Percentiles rank a stretch among this genome's conserved stretches.
Evolutionary conservation across 1,140 invertebrate genomes (phyloP).

Genomic region (Anagrus nilaparvatae): DNA sequence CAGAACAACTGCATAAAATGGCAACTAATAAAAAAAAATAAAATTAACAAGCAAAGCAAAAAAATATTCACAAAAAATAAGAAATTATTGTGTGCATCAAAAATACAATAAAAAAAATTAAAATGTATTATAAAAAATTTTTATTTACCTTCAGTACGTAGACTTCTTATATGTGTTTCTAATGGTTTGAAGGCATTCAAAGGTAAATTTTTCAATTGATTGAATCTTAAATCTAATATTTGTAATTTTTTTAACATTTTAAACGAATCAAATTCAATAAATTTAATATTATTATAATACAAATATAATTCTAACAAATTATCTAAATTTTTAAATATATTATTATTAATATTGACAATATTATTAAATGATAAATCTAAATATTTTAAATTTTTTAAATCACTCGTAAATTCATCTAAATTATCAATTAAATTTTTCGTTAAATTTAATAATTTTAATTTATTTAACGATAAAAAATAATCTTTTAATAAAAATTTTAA

Average conservation of each 20-base stretch:
- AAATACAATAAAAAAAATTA: constrained; percentile 1
- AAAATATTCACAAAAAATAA: too few relatives aligned
- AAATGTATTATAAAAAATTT: not conserved
- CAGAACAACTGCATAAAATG: too few relatives aligned
- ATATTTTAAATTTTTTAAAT: constrained; percentile 64
- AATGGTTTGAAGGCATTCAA: constrained; percentile 62
- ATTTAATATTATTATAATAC: constrained; percentile 70
- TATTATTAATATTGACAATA: constrained; percentile 62
- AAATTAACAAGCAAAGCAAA: too few relatives aligned
- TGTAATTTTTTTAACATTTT: constrained; percentile 64
- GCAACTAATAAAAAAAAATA: too few relatives aligned
- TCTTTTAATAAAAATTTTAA: constrained; percentile 77
- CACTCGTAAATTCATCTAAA: constrained; percentile 69
- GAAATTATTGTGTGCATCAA: too few relatives aligned
- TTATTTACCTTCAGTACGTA: constrained; percentile 70
- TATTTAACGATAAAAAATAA: constrained; percentile 63
- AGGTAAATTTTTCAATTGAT: constrained; percentile 72
- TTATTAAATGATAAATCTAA: constrained; percentile 77
- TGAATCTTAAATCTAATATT: constrained; percentile 70
- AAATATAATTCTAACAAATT: constrained; percentile 66
- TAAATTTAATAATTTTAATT: constrained; percentile 65
- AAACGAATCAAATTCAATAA: constrained; percentile 68
- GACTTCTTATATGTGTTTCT: constrained; percentile 68
- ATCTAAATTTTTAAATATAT: constrained; percentile 61
- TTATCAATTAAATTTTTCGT: constrained; percentile 72